phyloP scores from a whole-genome alignment of 1,140 invertebrate genomes.

The Dreissena rostriformis region DNA sequence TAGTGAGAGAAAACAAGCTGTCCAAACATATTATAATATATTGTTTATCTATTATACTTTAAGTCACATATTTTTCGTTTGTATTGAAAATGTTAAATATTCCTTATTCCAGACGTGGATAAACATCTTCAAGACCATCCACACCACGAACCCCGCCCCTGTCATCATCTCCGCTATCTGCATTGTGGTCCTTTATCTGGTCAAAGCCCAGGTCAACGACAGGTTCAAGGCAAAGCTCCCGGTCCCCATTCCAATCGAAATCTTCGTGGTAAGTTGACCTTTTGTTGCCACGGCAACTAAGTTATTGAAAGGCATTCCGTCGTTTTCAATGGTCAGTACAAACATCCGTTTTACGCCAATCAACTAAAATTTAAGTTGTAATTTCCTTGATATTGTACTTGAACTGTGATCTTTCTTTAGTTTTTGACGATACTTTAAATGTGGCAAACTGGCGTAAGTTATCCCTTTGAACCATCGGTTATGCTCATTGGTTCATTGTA shows the following conservation, averaged over 20 bases:
- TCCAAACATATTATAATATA: too few species aligned
- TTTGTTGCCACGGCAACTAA: conserved; percentile 27
- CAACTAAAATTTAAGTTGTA: too few species aligned
- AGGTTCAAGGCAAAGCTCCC: conserved; percentile 80
- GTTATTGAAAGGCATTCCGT: neutral
- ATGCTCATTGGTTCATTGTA: neutral
- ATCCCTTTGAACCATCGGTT: too few species aligned
- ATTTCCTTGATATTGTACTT: conserved; percentile 1
- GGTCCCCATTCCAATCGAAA: conserved; percentile 76
- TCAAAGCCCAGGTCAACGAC: conserved; percentile 85
- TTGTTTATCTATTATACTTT: too few species aligned
- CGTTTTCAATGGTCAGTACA: neutral
- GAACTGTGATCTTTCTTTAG: too few species aligned
- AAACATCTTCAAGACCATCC: conserved; percentile 74
- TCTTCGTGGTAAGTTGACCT: conserved; percentile 72
- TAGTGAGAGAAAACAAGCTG: too few species aligned
- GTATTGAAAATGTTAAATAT: too few species aligned
- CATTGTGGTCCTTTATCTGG: conserved; percentile 87
- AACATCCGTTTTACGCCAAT: too few species aligned
- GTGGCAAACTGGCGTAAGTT: too few species aligned
- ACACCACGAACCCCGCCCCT: conserved; percentile 79
- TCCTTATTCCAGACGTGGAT: conserved; percentile 76
- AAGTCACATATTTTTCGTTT: too few species aligned
- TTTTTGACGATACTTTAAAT: too few species aligned
- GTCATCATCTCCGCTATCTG: conserved; percentile 88